Percentiles rank a stretch among this genome's conserved stretches.
These are phyloP conservation scores for Chorisops tibialis DNA, from an alignment of 2,888 invertebrate genomes.

Conservation along the genomic window DNA sequence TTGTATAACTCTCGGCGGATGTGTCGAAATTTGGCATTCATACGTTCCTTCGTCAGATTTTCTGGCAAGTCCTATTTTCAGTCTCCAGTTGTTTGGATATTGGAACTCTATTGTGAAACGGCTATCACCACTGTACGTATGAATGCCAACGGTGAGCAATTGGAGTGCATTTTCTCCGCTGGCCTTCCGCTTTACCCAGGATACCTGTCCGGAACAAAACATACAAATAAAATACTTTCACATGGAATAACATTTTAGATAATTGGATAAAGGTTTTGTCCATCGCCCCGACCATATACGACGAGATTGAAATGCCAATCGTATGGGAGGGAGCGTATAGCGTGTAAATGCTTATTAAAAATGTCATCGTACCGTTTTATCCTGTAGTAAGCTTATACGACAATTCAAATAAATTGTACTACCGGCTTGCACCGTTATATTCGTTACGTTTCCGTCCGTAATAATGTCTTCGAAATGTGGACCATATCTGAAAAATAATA, in stretches of 20 bases:
- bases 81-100: slow-evolving; percentile 59
- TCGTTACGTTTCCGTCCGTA: slow-evolving; percentile 60
- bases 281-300: no score
- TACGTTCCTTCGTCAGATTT: slow-evolving; percentile 56
- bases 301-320: no score
- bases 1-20: slow-evolving; percentile 56
- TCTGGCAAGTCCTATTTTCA: slow-evolving; percentile 55
- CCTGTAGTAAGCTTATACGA: slow-evolving; percentile 69
- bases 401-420: slow-evolving; percentile 71
- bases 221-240: background rate
- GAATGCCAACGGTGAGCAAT: slow-evolving; percentile 63
- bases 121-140: slow-evolving; percentile 65
- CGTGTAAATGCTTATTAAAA: no score
- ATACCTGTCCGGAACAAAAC: slow-evolving; percentile 55
- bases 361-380: slow-evolving; percentile 66
- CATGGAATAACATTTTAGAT: background rate
- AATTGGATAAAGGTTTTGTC: background rate
- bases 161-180: slow-evolving; percentile 60
- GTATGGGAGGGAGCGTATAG: no score
- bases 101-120: slow-evolving; percentile 58
- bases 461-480: slow-evolving; percentile 64
- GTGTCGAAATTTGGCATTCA: slow-evolving; percentile 57
- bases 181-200: slow-evolving; percentile 63
- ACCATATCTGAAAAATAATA: slow-evolving; percentile 57
- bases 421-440: slow-evolving; percentile 70